Evolutionary conservation across 2,113 vertebrate species (phyloP).

Genomic region (Hipposideros armiger): DNA sequence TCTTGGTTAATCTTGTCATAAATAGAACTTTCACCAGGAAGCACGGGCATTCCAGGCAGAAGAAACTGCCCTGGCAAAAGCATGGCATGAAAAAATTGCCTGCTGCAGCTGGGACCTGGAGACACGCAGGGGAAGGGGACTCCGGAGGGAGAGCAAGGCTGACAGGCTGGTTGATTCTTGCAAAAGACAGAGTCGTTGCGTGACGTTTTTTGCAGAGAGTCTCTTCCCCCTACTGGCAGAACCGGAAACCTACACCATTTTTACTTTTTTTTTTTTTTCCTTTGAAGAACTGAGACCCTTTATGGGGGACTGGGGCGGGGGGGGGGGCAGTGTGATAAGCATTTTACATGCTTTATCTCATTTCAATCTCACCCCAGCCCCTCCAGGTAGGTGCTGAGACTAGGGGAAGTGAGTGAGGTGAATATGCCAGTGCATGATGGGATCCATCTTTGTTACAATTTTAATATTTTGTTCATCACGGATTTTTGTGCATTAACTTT

Average conservation of each 20-base stretch:
- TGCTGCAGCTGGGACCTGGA: neutral
- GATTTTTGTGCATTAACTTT: neutral
- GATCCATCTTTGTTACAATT: neutral
- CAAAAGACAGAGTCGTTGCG: accelerated
- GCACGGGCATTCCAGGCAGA: neutral
- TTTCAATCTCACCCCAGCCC: neutral
- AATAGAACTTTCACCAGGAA: neutral
- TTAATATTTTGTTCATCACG: neutral
- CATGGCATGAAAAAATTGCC: neutral
- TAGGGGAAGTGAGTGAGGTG: neutral
- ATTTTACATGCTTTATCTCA: neutral
- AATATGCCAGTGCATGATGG: accelerated
- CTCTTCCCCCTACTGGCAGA: conserved; percentile 50
- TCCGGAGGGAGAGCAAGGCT: neutral
- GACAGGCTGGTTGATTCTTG: neutral
- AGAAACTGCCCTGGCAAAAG: neutral
- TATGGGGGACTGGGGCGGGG: too few species aligned
- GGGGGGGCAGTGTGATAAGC: neutral
- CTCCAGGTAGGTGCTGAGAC: neutral
- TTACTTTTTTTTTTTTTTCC: neutral
- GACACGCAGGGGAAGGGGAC: neutral
- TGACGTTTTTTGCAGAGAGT: neutral
- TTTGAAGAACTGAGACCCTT: neutral
- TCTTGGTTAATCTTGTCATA: neutral
- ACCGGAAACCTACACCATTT: neutral